These are phyloP conservation scores for Lasioglossum marginatum DNA, from an alignment of 2,888 invertebrate species.

Conservation along the genomic window DNA sequence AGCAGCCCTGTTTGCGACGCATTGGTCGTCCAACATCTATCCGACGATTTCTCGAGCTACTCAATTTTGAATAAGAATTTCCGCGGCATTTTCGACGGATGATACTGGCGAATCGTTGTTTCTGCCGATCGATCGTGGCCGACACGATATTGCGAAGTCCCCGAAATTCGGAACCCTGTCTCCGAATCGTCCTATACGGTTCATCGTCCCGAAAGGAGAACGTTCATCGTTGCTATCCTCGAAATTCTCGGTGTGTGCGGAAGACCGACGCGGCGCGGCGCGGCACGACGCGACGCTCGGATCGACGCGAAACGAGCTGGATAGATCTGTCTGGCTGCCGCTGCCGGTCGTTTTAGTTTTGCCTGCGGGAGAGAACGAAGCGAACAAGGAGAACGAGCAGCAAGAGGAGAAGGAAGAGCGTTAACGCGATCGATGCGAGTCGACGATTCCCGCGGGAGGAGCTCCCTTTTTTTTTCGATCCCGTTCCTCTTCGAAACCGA, in stretches of 20 bases:
- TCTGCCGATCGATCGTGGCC: not conserved
- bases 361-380: not conserved
- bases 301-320: not conserved
- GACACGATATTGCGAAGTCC: not conserved
- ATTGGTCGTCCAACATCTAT: too few relatives aligned
- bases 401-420: not conserved
- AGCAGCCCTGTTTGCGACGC: too few relatives aligned
- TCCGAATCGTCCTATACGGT: constrained; percentile 4
- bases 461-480: not conserved
- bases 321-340: not conserved
- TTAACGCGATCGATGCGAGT: not conserved
- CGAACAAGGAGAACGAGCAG: not conserved
- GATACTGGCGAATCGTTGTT: not conserved
- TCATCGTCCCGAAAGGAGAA: not conserved
- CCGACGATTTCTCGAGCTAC: not conserved
- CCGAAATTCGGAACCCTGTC: not conserved
- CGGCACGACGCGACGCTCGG: not conserved
- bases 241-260: not conserved
- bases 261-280: not conserved
- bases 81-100: not conserved
- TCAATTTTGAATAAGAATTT: not conserved
- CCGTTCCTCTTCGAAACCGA: not conserved
- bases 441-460: not conserved
- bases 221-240: not conserved
- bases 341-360: not conserved